A percentile compares a stretch with the other conserved stretches of the same genome.
Evolutionary conservation across 1,140 invertebrate genomes (phyloP).

Genomic region (Propsilocerus akamusi): DNA sequence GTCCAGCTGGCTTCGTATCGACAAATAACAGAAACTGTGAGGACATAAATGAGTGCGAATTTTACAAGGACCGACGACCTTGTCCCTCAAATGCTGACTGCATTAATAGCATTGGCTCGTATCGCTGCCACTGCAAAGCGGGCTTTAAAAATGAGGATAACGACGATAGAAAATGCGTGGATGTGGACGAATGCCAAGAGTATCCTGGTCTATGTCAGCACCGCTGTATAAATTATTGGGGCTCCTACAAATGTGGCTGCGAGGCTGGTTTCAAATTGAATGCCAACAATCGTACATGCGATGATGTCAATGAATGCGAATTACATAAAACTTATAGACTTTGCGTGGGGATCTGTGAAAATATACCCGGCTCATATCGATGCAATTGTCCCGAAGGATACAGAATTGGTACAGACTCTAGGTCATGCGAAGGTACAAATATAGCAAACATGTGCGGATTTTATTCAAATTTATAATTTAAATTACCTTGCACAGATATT

Average conservation of each 20-base stretch:
- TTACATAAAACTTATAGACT: constrained; percentile 45
- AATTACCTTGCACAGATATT: constrained; percentile 41
- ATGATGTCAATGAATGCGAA: constrained; percentile 76
- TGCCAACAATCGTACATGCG: constrained; percentile 56
- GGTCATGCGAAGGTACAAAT: constrained; percentile 53
- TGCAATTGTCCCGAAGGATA: constrained; percentile 81
- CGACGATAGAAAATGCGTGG: constrained; percentile 33
- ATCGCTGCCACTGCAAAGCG: constrained; percentile 53
- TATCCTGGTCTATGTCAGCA: constrained; percentile 56
- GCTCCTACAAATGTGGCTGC: constrained; percentile 60
- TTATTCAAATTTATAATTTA: constrained; percentile 1
- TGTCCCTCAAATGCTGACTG: constrained; percentile 42
- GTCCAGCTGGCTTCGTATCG: constrained; percentile 43
- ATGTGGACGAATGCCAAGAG: constrained; percentile 44
- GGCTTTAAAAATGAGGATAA: constrained; percentile 44
- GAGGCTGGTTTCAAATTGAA: constrained; percentile 49
- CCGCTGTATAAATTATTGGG: constrained; percentile 68
- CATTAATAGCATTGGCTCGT: constrained; percentile 64
- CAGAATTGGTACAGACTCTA: constrained; percentile 40
- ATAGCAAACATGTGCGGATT: not conserved
- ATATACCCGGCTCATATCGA: constrained; percentile 67
- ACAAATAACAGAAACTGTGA: constrained; percentile 52
- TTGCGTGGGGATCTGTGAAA: constrained; percentile 73
- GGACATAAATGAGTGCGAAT: constrained; percentile 75
- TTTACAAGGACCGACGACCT: constrained; percentile 23